Evolutionary conservation across 64 coral and sea anemone species (phyloP), one percentile per base, ranked within the genome.

Genomic region (Porites lutea): DNA sequence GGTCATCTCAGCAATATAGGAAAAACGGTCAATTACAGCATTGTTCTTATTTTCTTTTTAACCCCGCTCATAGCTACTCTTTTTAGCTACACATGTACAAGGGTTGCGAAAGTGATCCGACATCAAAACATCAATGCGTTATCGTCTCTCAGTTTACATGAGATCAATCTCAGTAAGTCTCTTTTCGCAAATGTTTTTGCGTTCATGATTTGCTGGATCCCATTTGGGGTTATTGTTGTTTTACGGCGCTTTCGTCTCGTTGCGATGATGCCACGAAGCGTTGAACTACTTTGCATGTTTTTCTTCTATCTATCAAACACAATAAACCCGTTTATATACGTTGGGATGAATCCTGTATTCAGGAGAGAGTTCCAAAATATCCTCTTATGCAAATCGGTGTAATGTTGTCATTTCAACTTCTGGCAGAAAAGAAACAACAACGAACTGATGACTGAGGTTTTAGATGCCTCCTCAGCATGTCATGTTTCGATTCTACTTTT

Each of bases 171-270:
- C 4, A 75, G 73, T 15, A 75, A 52, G 4, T 75, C 73, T 19
- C 73, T 75, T 3, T 75, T 75, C 19, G 73, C 73, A 18, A 48
- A 52, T 51, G 73, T 75, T 19, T 75, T 75, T 14, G 73, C 73
- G 6, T 75, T 75, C 46, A 75, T 75, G 73, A 50, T 75, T 16
- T 75, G 73, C 73, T 75, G 73, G 73, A 51, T 75, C 10, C 73
- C 73, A 5, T 50, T 75, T 50, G 52, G 73, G 73, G 51, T 75
- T 48, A 75, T 75, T 6, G 73, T 75, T 51, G 48, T 75, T 75
- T 45, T 75, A 6, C 73, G 73, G 3, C 73, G 73, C 3, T 75
- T 75, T 50, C 73, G 8, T 75, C 73, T 75, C 14, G 73, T 75
- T 1, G 73, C 13, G 48, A 19, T 2, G 14, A 75, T 75, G 45